phyloP scores from a whole-genome alignment of 2,888 invertebrate species.

The Trachelus tabidus region DNA sequence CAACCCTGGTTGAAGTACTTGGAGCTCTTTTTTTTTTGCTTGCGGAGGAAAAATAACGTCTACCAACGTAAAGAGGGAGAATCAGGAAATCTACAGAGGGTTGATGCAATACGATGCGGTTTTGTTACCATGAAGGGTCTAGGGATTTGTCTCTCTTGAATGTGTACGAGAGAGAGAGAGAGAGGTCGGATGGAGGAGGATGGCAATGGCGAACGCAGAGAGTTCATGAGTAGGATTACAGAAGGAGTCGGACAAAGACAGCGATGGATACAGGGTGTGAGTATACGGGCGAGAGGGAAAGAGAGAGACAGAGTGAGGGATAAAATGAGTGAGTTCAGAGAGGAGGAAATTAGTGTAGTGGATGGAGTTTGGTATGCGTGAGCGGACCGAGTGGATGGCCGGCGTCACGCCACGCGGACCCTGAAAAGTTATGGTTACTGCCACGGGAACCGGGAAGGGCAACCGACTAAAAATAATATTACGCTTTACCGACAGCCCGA shows the following conservation, averaged over 20 bases:
- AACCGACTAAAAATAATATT: constrained; percentile 60
- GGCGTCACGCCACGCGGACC: constrained; percentile 57
- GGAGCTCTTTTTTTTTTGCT: neutral
- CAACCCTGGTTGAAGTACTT: neutral
- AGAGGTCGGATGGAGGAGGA: neutral
- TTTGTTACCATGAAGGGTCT: neutral
- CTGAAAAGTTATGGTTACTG: constrained; percentile 62
- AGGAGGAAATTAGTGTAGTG: constrained; percentile 37
- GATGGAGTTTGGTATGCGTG: constrained; percentile 53
- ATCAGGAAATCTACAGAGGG: neutral
- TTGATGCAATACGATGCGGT: neutral
- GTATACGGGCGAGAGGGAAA: constrained; percentile 9
- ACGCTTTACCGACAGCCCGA: constrained; percentile 55
- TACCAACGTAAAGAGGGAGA: neutral
- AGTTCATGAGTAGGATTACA: neutral
- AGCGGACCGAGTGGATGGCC: constrained; percentile 55
- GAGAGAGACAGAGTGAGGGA: constrained; percentile 7
- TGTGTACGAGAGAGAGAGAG: neutral
- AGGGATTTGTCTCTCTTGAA: neutral
- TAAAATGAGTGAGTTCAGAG: constrained; percentile 7
- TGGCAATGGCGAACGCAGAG: neutral
- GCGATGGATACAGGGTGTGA: neutral
- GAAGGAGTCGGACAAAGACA: neutral
- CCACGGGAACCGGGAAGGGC: constrained; percentile 45
- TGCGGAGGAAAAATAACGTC: neutral